Base-by-base conservation (phyloP, 2,888 invertebrate genomes). In the Chirona hameri region DNA sequence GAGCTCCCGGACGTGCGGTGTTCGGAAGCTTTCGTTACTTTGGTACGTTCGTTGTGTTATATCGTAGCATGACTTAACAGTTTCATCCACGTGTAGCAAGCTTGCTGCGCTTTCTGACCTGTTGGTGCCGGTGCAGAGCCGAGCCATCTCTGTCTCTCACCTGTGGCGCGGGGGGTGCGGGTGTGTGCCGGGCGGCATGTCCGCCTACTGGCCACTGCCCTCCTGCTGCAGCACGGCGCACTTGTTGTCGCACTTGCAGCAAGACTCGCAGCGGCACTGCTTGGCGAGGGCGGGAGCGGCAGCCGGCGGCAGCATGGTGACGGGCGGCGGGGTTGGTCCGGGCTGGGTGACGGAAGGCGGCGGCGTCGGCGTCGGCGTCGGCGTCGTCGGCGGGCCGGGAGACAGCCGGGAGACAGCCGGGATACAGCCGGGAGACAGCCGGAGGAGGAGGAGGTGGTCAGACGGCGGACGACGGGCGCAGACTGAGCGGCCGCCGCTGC, bases 191-290 rank as follows among this genome's bases (percentile, higher is more conserved):
- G 72, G 29, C 18, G 72, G 72, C 72, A 72, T 72, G 72, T 29
- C 72, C 31, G 4, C n/a, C 72, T 72, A 72, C 72, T 72, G 72
- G 72, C 72, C 72, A 31, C 72, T 72, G 72, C 72, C 72, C 72
- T 72, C 72, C 39, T 72, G 72, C 72, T 72, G 72, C 72, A 72
- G 72, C 31, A 72, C 72, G 21, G 29, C 39, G 39, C 72, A 72
- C 72, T 72, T 72, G 72, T 72, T 72, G 39, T 72, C 72, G 72
- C 72, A 72, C 39, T 72, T 72, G 72, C 72, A 72, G 72, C 72
- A 72, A 31, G 72, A 72, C 72, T 72, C 72, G 72, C 72, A 72
- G n/a, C 72, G 31, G 39, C 72, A 72, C 72, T 72, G 72, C 39
- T 72, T 72, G 31, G 18, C n/a, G n/a, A 72, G 72, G 29, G 24